Evolutionary conservation across 2,888 invertebrate species (phyloP), one percentile per base, ranked within the genome.

Genomic region (Palloptera scutellata): DNA sequence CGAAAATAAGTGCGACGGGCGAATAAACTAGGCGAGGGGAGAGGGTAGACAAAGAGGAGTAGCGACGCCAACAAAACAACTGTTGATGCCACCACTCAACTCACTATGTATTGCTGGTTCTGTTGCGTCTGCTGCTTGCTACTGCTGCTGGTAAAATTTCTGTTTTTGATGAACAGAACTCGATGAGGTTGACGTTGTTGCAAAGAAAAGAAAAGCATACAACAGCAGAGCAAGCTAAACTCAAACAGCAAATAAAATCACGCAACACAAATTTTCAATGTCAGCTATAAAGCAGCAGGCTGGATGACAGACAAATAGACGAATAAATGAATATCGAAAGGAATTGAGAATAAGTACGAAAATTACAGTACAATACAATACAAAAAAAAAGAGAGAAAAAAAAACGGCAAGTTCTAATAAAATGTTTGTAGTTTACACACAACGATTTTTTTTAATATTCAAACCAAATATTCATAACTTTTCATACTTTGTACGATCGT

Each of bases 241-340:
- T 57, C 64, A 57, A 64, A 57, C 57, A 64, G 48, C 57, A 57
- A 48, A n/a, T n/a, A n/a, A n/a, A 64, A 64, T 55, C 57, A 48
- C 58, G 58, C 64, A 58, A 58, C 64, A 30, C 52, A 54, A 60
- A 63, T 63, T 67, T 67, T 67, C 67, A 67, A 67, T 67, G 67
- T 67, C 67, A 63, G 54, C 67, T 63, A 67, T 63, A 63, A 58
- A 67, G 54, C 66, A 66, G 48, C 54, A 54, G 20, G 11, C 17
- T 54, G 17, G 54, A 54, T 30, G 6, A 2, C 30, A 30, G 30
- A 30, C 30, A 30, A 30, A 30, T 30, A 30, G 30, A 30, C 30
- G 30, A 30, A 30, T 6, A 30, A 6, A 30, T 6, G 30, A 30
- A 30, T 6, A 30, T n/a, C n/a, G 30, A 30, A 4, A 30, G 30